Evolutionary conservation across 1,140 invertebrate genomes (phyloP), one percentile per base, ranked within the genome.

Genomic region (Tetranychus cinnabarinus): DNA sequence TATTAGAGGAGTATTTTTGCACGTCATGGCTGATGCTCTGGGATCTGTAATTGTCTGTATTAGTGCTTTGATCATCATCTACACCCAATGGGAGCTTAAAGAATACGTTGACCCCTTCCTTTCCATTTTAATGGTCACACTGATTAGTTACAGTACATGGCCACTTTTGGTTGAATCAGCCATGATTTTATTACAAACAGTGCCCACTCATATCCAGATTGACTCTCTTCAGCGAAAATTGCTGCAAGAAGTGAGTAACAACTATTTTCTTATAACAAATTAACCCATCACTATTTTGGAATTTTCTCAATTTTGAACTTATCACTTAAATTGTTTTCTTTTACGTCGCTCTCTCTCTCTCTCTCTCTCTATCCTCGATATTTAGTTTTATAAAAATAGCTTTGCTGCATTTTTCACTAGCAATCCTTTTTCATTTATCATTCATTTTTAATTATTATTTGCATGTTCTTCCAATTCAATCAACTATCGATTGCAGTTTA

Each of bases 1-100:
- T 70, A 97, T 97, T 87, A 78, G 85, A 56, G 92, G 90, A 23
- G 95, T 97, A 1, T 98, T 97, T 71, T 77, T 99, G 50, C 96
- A 99, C 73, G 85, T 98, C 4, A 70, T 98, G 4, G 93, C 91
- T 34, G 95, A 99, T 76, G 93, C 93, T 35, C 74, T 96, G 47
- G 81, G 81, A 54, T 98, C 95, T 2, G 82, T 98, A 0, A 92
- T 98, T 70, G 96, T 99, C 3, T 85, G 98, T 35, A 70, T 77
- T 31, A 15, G 91, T 58, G 90, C 90, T 3, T 71, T 92, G 52
- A 78, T 89, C 46, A 89, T 96, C 33, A 87, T 84, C 83, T 74
- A 83, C 46, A 90, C 87, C 0, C 76, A 89, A 3, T 90, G 85
- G 82, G 68, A 83, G 61, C 74, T 79, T 70, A 73, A 73, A 66